Conservation (phyloP, 2,797 vertebrate species). For the Macropodus opercularis region DNA sequence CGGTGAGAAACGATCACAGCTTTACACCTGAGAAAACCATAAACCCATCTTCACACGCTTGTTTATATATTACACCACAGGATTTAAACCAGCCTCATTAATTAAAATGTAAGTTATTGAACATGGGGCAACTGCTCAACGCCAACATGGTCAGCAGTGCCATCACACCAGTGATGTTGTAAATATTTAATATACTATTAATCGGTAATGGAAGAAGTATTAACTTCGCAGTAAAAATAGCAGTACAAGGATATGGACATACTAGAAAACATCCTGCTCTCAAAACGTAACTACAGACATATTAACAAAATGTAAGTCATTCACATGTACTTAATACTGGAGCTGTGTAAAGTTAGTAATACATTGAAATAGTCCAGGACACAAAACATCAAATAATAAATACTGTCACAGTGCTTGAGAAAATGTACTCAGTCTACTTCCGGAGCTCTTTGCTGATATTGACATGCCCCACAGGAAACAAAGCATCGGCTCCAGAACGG, state of each 20-base stretch:
- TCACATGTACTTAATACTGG: too few species aligned
- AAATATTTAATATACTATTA: not conserved
- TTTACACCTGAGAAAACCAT: conserved; percentile 12
- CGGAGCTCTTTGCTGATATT: conserved; percentile 11
- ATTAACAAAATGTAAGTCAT: not conserved
- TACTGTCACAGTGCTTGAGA: not conserved
- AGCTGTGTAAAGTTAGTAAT: not conserved
- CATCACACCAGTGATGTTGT: not conserved
- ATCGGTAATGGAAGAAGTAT: not conserved
- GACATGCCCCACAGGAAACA: conserved; percentile 72
- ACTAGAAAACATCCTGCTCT: not conserved
- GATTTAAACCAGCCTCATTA: too few species aligned
- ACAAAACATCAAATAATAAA: not conserved
- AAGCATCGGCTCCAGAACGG: conserved; percentile 74
- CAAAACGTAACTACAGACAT: not conserved
- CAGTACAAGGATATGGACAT: not conserved
- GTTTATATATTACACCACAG: not conserved
- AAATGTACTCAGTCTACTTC: not conserved
- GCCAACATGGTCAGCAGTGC: not conserved
- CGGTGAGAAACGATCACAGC: conserved; percentile 78
- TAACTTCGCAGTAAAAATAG: not conserved
- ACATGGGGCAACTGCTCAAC: not conserved
- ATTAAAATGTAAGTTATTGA: not conserved
- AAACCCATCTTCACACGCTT: not conserved
- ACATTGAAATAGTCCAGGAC: not conserved